Conservation (phyloP, 2,888 invertebrate genomes). For the Diplazon laetatorius region DNA sequence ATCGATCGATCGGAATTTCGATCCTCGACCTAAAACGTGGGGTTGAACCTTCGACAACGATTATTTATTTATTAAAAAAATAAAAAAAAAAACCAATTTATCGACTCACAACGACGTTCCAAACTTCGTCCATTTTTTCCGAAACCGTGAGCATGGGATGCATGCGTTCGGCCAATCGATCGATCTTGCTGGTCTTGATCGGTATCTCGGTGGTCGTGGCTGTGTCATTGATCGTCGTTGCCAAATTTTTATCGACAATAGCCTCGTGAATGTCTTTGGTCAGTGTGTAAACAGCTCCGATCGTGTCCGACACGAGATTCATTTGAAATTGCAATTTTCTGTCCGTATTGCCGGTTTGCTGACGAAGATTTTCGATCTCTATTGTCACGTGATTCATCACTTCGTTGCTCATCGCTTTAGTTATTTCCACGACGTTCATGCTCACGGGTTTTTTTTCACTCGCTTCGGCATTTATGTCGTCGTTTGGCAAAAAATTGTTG, state of each 20-base stretch:
- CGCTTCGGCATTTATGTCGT: slow-evolving; percentile 93
- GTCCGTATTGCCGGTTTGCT: slow-evolving; percentile 90
- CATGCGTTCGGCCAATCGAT: slow-evolving; percentile 91
- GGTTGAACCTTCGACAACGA: too few relatives aligned
- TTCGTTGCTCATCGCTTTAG: slow-evolving; percentile 92
- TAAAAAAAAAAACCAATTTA: not conserved
- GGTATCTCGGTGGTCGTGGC: slow-evolving; percentile 68
- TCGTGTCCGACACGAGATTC: slow-evolving; percentile 91
- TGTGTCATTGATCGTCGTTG: slow-evolving; percentile 84
- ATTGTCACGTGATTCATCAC: slow-evolving; percentile 91
- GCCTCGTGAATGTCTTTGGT: slow-evolving; percentile 93
- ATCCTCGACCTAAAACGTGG: too few relatives aligned
- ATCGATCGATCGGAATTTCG: too few relatives aligned
- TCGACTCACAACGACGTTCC: slow-evolving; percentile 89
- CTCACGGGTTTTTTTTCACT: slow-evolving; percentile 94
- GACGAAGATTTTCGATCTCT: slow-evolving; percentile 90
- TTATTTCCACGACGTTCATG: slow-evolving; percentile 92
- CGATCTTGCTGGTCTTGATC: slow-evolving; percentile 87
- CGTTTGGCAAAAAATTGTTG: slow-evolving; percentile 89
- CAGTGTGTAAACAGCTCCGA: slow-evolving; percentile 90
- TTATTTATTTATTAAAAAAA: too few relatives aligned
- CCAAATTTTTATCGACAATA: slow-evolving; percentile 87
- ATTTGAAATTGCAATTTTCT: slow-evolving; percentile 93
- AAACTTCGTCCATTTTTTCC: slow-evolving; percentile 95
- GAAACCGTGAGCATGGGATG: slow-evolving; percentile 93